Evolutionary conservation across 2,113 vertebrate species (phyloP).

Genomic region (Speoplatyrhinus poulsoni): DNA sequence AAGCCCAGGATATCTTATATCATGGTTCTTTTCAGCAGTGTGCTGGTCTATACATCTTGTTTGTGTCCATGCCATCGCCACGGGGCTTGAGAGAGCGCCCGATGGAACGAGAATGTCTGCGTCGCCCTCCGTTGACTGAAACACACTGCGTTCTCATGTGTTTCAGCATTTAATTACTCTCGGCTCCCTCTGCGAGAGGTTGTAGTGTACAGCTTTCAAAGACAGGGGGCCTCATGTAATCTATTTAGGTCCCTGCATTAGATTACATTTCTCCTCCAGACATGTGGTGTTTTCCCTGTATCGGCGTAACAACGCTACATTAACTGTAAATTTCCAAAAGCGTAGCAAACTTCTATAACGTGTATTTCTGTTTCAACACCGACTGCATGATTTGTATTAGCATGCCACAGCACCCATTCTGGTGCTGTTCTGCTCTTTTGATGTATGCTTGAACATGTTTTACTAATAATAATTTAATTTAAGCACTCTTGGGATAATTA

Average conservation of each 20-base stretch:
- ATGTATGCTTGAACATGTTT: constrained; percentile 1
- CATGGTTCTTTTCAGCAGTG: constrained; percentile 31
- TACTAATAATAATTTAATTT: no score
- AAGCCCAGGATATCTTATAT: constrained; percentile 41
- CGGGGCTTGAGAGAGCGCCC: constrained; percentile 42
- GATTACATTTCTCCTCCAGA: constrained; percentile 62
- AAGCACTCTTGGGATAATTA: no score
- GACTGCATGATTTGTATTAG: constrained; percentile 18
- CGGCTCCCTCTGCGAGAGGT: constrained; percentile 53
- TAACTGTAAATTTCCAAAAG: constrained; percentile 53
- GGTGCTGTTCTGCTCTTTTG: constrained; percentile 7
- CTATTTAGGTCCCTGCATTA: constrained; percentile 43
- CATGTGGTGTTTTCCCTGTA: constrained; percentile 43
- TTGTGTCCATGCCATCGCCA: constrained; percentile 47
- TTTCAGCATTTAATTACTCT: constrained; percentile 50
- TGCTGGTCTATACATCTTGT: constrained; percentile 42
- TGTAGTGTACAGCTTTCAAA: constrained; percentile 48
- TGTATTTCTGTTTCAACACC: constrained; percentile 32
- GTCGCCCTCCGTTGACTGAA: constrained; percentile 6
- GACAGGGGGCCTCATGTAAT: constrained; percentile 55
- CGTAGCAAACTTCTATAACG: constrained; percentile 43
- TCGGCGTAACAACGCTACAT: constrained; percentile 46
- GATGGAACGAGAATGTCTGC: background rate
- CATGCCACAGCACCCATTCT: background rate
- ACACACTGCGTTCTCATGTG: constrained; percentile 42